Evolutionary conservation across 2,113 vertebrate genomes (phyloP).

Genomic region (Platysternon megacephalum): DNA sequence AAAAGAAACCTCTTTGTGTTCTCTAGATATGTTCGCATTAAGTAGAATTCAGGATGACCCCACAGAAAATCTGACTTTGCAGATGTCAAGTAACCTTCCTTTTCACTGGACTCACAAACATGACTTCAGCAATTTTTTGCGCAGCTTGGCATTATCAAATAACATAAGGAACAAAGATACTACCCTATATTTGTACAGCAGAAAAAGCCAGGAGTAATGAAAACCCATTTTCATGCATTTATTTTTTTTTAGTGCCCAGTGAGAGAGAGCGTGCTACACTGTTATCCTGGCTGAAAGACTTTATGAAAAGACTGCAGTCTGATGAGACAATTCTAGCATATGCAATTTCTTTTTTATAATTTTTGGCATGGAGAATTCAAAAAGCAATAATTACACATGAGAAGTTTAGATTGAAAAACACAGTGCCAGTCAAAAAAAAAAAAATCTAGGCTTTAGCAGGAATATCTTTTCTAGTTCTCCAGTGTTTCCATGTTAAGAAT

Average conservation of each 20-base stretch:
- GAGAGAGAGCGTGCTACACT: neutral
- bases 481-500: conserved; percentile 6
- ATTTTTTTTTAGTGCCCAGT: neutral
- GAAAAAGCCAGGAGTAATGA: neutral
- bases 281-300: conserved; percentile 7
- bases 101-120: neutral
- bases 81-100: neutral
- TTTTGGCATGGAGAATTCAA: neutral
- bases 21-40: neutral
- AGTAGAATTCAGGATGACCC: neutral
- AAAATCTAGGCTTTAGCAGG: neutral
- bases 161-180: neutral
- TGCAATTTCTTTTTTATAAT: neutral
- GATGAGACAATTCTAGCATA: neutral
- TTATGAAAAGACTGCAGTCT: neutral
- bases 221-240: neutral
- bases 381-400: conserved; percentile 20
- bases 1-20: neutral
- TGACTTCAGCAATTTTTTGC: neutral
- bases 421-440: neutral
- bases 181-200: neutral
- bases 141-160: neutral
- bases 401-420: conserved; percentile 2
- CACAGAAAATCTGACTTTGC: neutral
- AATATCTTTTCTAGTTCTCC: neutral